Percentiles rank a stretch among this genome's conserved stretches.
These are phyloP conservation scores for Tetrapedia diversipes DNA, from an alignment of 2,888 invertebrate genomes.

Conservation along the genomic window DNA sequence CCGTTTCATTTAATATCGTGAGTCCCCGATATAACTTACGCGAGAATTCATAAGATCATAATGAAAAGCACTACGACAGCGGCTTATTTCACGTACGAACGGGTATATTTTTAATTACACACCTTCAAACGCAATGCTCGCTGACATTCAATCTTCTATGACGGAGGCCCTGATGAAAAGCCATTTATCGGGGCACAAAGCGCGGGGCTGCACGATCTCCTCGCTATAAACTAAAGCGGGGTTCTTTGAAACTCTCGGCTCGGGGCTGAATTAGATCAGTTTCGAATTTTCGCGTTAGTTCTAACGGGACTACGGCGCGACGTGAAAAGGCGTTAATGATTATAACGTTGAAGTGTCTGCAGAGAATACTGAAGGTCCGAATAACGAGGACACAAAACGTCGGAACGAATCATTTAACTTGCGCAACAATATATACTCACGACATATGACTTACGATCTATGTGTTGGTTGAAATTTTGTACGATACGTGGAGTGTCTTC, in stretches of 20 bases:
- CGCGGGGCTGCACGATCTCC: not conserved
- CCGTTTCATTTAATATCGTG: slow-evolving; percentile 17
- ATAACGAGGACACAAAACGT: too few species aligned
- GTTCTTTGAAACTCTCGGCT: slow-evolving; percentile 1
- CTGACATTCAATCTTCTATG: slow-evolving; percentile 7
- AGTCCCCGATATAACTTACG: not conserved
- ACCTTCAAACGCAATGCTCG: slow-evolving; percentile 14
- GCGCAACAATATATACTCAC: too few species aligned
- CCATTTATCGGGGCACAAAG: slow-evolving; percentile 14
- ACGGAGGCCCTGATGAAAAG: slow-evolving; percentile 10
- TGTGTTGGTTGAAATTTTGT: too few species aligned
- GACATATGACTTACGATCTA: too few species aligned
- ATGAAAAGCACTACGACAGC: not conserved
- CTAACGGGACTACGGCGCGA: not conserved
- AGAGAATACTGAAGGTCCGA: too few species aligned
- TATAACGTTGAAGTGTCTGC: too few species aligned
- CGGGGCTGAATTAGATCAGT: not conserved
- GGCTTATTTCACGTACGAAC: slow-evolving; percentile 12
- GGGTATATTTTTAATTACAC: slow-evolving; percentile 48
- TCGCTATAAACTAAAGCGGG: not conserved
- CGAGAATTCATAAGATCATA: not conserved
- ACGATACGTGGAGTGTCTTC: too few species aligned
- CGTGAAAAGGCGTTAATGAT: not conserved
- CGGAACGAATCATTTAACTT: too few species aligned
- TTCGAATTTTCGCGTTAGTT: not conserved